Conservation (phyloP, 2,888 invertebrate genomes). For the Leptopilina myrica region DNA sequence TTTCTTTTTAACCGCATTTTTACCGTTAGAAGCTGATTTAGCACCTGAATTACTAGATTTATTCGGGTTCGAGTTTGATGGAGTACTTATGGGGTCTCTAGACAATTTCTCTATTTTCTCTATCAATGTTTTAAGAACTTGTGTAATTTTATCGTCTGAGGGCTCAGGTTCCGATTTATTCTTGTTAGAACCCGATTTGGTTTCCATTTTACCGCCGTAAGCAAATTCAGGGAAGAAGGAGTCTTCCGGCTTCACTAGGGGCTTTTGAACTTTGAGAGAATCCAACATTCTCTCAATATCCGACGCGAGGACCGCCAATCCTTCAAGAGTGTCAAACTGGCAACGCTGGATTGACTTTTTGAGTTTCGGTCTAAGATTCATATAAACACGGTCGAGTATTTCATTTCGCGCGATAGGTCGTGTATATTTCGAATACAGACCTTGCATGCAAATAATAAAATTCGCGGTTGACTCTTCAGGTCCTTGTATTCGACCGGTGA, state of each 20-base stretch:
- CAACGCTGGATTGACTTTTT: constrained; percentile 2
- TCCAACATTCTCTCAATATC: constrained; percentile 11
- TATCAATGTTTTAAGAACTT: background rate
- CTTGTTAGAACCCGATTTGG: background rate
- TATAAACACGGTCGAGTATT: constrained; percentile 39
- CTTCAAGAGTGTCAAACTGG: constrained; percentile 29
- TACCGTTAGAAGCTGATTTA: background rate
- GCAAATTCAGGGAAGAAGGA: background rate
- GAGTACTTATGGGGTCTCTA: background rate
- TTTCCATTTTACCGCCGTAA: background rate
- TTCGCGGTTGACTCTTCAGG: constrained; percentile 32
- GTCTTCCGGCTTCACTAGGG: background rate
- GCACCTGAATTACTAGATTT: background rate
- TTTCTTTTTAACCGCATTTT: background rate
- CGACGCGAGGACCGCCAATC: constrained; percentile 10
- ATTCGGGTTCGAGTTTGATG: background rate
- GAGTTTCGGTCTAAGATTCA: constrained; percentile 44
- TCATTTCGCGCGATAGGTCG: background rate
- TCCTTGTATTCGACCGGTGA: constrained; percentile 34
- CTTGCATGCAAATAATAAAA: constrained; percentile 40
- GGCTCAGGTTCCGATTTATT: background rate
- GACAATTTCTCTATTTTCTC: background rate
- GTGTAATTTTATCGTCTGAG: background rate
- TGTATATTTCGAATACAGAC: constrained; percentile 29
- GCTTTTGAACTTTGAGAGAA: background rate